Evolutionary conservation across 2,888 invertebrate genomes (phyloP).

Genomic region (Melitaea athalia): DNA sequence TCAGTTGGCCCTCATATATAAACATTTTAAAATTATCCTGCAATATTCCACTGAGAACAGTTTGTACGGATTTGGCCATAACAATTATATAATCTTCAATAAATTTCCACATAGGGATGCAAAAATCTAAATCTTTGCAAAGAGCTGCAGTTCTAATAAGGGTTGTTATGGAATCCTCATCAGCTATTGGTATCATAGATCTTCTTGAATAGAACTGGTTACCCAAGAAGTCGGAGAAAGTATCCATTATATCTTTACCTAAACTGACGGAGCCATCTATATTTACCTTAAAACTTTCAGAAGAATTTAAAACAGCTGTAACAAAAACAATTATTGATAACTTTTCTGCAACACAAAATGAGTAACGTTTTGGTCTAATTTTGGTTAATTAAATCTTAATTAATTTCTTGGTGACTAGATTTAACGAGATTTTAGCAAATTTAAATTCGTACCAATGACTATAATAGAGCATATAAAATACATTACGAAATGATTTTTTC

Average conservation of each 20-base stretch:
- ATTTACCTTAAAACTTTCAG: conserved; percentile 57
- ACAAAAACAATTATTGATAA: conserved; percentile 23
- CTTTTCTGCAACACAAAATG: neutral
- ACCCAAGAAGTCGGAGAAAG: conserved; percentile 50
- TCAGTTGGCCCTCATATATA: conserved; percentile 39
- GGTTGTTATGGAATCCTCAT: conserved; percentile 46
- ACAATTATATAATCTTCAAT: conserved; percentile 57
- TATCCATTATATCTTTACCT: conserved; percentile 63
- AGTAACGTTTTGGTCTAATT: neutral
- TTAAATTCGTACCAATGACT: neutral
- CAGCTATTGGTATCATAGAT: conserved; percentile 39
- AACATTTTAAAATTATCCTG: conserved; percentile 31
- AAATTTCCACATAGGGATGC: conserved; percentile 49
- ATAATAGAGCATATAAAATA: neutral
- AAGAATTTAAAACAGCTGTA: conserved; percentile 47
- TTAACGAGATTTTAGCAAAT: neutral
- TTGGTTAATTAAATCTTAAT: neutral
- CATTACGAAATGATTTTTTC: neutral
- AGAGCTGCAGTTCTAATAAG: conserved; percentile 51
- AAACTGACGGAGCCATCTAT: conserved; percentile 62
- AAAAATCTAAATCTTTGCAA: conserved; percentile 56
- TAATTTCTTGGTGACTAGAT: no score
- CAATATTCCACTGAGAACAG: conserved; percentile 43
- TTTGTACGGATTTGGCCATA: conserved; percentile 52
- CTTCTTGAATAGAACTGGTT: conserved; percentile 43